Evolutionary conservation across 2,113 vertebrate genomes (phyloP), one percentile per base, ranked within the genome.

Genomic region (Cinclus mexicanus): DNA sequence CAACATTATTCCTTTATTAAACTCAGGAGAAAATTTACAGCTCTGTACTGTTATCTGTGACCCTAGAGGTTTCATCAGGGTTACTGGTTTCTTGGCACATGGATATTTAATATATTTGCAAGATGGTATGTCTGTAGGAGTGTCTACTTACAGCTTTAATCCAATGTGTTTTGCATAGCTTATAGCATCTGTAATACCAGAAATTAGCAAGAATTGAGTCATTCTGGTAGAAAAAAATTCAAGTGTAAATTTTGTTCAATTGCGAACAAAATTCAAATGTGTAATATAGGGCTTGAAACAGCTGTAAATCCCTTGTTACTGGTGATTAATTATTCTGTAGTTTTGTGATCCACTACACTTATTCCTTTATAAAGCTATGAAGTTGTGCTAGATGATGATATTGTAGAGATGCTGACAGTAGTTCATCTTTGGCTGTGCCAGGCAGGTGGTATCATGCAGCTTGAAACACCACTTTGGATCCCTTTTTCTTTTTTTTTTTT

Each of bases 381-480:
- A 69, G 9, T 31, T 75, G 11, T 61, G 9, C 35, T 57, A 8
- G 24, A 24, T 70, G 21, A 70, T 0, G 0, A 16, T 57, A 21
- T 12, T 28, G 21, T 68, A 47, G 80, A 83, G 33, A 25, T 42
- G 25, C 23, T 35, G 18, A 14, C 23, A 47, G 64, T n/a, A 90
- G 35, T 37, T 57, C 2, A 4, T 25, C 20, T 57, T 77, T 65
- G n/a, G 4, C 21, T 65, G 5, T 83, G 44, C 29, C 25, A 47
- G 39, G 33, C 35, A 65, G 49, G n/a, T n/a, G 19, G 10, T 46
- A 10, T 0, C 42, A 14, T 60, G 69, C 37, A 87, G 21, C 29
- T 82, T 5, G 1, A 70, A 29, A 49, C 33, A 60, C 3, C n/a
- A 18, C 18, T 77, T 59, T 11, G 26, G 39, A 57, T 79, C 22